Evolutionary conservation across 1,140 invertebrate genomes (phyloP).

Genomic region (Mya arenaria): DNA sequence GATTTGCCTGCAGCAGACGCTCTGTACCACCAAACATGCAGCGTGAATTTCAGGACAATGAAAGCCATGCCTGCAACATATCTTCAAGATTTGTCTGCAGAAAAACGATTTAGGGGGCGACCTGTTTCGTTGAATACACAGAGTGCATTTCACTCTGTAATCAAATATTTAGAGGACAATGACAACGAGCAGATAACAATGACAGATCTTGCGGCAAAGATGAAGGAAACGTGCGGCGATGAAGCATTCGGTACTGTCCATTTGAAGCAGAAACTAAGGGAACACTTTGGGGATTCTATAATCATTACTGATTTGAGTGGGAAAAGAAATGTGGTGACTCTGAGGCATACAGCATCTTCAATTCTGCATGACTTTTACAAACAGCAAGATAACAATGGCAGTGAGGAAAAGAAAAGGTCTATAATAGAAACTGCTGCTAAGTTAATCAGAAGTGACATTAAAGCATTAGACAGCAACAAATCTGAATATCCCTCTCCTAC

Average conservation of each 20-base stretch:
- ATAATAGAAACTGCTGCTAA: slow-evolving; percentile 45
- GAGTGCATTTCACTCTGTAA: slow-evolving; percentile 1
- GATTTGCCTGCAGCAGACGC: slow-evolving; percentile 32
- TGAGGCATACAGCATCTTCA: background rate
- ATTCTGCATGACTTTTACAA: slow-evolving; percentile 44
- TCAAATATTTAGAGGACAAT: background rate
- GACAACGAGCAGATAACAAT: background rate
- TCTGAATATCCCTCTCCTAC: background rate
- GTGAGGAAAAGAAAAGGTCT: slow-evolving; percentile 12
- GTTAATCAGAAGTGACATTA: slow-evolving; percentile 54
- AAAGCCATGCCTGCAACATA: background rate
- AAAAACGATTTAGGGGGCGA: background rate
- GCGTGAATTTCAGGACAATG: slow-evolving; percentile 48
- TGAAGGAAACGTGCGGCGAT: background rate
- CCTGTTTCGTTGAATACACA: too few species aligned
- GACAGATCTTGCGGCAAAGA: background rate
- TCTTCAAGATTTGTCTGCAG: background rate
- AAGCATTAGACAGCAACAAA: background rate
- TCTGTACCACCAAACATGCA: slow-evolving; percentile 52
- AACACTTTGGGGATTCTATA: slow-evolving; percentile 27
- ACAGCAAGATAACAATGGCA: background rate
- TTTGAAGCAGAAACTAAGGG: slow-evolving; percentile 41
- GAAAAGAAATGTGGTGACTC: slow-evolving; percentile 7
- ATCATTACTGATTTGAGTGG: slow-evolving; percentile 40
- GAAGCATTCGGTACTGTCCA: slow-evolving; percentile 11